Base-by-base conservation (phyloP, 2,888 invertebrate genomes). In the Melinaea menophilus region DNA sequence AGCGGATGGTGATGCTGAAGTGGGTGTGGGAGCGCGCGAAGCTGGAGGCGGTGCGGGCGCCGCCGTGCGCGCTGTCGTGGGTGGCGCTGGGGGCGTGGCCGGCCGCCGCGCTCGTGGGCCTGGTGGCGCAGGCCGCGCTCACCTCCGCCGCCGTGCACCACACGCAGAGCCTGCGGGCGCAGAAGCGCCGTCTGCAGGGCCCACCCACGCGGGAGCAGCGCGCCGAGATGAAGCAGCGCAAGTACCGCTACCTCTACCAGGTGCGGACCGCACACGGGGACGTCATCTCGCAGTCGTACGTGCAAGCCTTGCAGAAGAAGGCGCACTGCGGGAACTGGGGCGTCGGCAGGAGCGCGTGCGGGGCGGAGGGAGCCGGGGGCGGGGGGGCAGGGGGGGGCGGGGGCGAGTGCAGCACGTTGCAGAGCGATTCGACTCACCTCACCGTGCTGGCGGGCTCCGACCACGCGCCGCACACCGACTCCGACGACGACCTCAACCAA, bases 191-290 rank as follows among this genome's bases (percentile, higher is more conserved):
- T 0, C 65, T 87, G 67, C 86, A 88, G 64, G 81, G 88, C 58
- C 91, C 92, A 5, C 85, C 95, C 69, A 95, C 94, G 0, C 92
- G 95, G 64, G 95, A 95, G 77, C 95, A 95, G 64, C 92, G 95
- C 61, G 95, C 95, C 68, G 95, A 95, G 83, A 93, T 95, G 84
- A 92, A 95, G 62, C 96, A 96, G 82, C 94, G 95, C 80, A 95
- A 95, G 82, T 97, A 96, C 82, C 92, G 97, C 70, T 97, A 97
- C 80, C 88, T 97, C 70, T 97, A 97, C 89, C 97, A 97, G 90
- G 95, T 97, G 63, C 93, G 97, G 73, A 95, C 97, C 7, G 95
- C 96, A 37, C 96, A 97, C 75, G 97, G 97, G 12, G 97, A 97
- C 85, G 96, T 97, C 69, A 96, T 97, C 72, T 95, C 96, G 71